Evolutionary conservation across 2,113 vertebrate species (phyloP), one percentile per base, ranked within the genome.

Genomic region (Erythrocebus patas): DNA sequence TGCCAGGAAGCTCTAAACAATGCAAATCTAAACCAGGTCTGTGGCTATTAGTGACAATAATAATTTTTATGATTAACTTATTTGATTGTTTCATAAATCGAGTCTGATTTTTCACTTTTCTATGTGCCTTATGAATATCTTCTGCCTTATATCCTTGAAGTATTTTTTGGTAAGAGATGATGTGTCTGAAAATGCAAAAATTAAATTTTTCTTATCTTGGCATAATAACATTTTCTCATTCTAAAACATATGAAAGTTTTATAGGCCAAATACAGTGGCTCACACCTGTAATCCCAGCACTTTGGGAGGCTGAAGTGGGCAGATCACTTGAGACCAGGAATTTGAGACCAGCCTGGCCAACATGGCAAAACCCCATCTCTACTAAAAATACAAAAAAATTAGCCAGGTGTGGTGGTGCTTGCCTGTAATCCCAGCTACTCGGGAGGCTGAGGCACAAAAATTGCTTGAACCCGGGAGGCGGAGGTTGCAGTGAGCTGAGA

Each of bases 181-280:
- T 40, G 0, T 96, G 38, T 57, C 87, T 90, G 32, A 82, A 55
- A 91, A 86, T 93, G 70, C 57, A 95, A 30, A 9, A 89, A 75
- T 32, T 82, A 61, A 93, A 97, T 55, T 93, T 40, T 32, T 84
- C 22, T 91, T 52, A 75, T 45, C 79, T 89, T 76, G 20, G 1
- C 43, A 50, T 43, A 80, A 64, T 68, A 81, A 78, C 48, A 80
- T 72, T 96, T 95, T 95, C 76, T 52, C 16, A 68, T 86, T 94
- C 92, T 92, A 83, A 94, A 95, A 73, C 6, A 70, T 55, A 25
- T 23, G 1, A 89, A 81, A 11, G 8, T 68, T 90, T 86, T 81
- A 78, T 61, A 17, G 61, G 61, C 12, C 30, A 13, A 13, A 12
- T 64, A 64, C 11, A 1, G 61, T 64, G 27, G 27, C 27, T 64